Evolutionary conservation across 2,888 invertebrate genomes (phyloP).

Genomic region (Phyllotreta striolata): DNA sequence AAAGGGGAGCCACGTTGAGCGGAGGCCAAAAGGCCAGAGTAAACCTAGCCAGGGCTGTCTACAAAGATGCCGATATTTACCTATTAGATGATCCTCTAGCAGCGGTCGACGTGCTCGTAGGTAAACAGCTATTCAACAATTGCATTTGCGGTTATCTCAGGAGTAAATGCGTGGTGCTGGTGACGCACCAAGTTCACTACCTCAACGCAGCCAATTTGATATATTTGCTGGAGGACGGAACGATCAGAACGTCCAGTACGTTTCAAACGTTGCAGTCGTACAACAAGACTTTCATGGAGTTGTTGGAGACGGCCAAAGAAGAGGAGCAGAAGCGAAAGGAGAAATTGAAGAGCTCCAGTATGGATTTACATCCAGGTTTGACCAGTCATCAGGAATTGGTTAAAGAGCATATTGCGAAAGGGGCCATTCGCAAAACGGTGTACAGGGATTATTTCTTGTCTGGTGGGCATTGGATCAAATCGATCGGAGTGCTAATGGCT

Average conservation of each 20-base stretch:
- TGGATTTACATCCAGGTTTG: neutral
- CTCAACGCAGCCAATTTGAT: slow-evolving; percentile 66
- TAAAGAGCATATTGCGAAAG: slow-evolving; percentile 70
- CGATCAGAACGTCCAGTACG: slow-evolving; percentile 61
- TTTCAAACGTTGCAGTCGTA: slow-evolving; percentile 74
- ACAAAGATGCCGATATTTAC: slow-evolving; percentile 84
- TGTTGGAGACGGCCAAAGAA: slow-evolving; percentile 57
- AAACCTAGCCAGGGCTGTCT: slow-evolving; percentile 84
- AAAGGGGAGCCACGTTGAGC: slow-evolving; percentile 63
- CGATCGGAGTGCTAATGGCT: slow-evolving; percentile 63
- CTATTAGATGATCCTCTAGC: slow-evolving; percentile 88
- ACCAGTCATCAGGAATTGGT: slow-evolving; percentile 48
- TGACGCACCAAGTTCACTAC: slow-evolving; percentile 77
- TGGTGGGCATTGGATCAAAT: slow-evolving; percentile 68
- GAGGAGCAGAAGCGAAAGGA: slow-evolving; percentile 31
- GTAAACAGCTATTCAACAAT: slow-evolving; percentile 84
- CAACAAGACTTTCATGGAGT: slow-evolving; percentile 76
- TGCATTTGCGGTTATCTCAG: slow-evolving; percentile 71
- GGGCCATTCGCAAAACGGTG: slow-evolving; percentile 62
- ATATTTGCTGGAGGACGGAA: slow-evolving; percentile 65
- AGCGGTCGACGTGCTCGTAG: slow-evolving; percentile 89
- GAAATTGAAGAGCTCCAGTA: no score
- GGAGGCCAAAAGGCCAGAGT: slow-evolving; percentile 88
- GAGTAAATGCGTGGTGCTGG: slow-evolving; percentile 74
- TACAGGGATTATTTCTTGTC: slow-evolving; percentile 78